Percentiles rank a stretch among this genome's conserved stretches.
Evolutionary conservation across 2,888 invertebrate genomes (phyloP).

Genomic region (Netelia inedita): DNA sequence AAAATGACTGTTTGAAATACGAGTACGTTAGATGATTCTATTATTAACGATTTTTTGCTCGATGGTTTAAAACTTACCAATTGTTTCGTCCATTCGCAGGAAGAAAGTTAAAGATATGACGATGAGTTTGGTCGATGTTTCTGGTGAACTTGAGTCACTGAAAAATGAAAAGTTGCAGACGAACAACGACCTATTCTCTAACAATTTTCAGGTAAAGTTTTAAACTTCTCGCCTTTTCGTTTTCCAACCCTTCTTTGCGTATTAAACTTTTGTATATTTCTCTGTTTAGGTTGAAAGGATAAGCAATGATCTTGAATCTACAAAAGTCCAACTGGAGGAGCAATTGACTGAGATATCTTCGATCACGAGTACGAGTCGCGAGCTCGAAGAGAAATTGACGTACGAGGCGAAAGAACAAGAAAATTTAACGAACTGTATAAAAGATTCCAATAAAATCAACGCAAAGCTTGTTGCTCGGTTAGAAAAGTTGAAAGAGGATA

Average conservation of each 20-base stretch:
- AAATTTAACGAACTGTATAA: slow-evolving; percentile 40
- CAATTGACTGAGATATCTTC: slow-evolving; percentile 33
- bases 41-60: not conserved
- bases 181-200: slow-evolving; percentile 45
- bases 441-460: slow-evolving; percentile 20
- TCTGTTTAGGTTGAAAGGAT: slow-evolving; percentile 36
- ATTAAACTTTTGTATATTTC: not conserved
- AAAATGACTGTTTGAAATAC: slow-evolving; percentile 59
- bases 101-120: slow-evolving; percentile 42
- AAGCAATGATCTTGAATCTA: slow-evolving; percentile 36
- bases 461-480: slow-evolving; percentile 41
- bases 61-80: not conserved
- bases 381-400: slow-evolving; percentile 49
- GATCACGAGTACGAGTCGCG: slow-evolving; percentile 33
- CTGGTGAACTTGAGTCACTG: slow-evolving; percentile 20
- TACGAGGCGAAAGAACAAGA: slow-evolving; percentile 40
- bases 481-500: slow-evolving; percentile 52
- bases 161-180: slow-evolving; percentile 44
- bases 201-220: slow-evolving; percentile 38
- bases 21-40: slow-evolving; percentile 50
- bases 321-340: slow-evolving; percentile 19
- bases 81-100: slow-evolving; percentile 30
- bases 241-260: not conserved
- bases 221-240: not conserved
- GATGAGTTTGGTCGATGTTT: slow-evolving; percentile 37